Evolutionary conservation across 2,888 invertebrate species (phyloP), one percentile per base, ranked within the genome.

Genomic region (Fragum fragum): DNA sequence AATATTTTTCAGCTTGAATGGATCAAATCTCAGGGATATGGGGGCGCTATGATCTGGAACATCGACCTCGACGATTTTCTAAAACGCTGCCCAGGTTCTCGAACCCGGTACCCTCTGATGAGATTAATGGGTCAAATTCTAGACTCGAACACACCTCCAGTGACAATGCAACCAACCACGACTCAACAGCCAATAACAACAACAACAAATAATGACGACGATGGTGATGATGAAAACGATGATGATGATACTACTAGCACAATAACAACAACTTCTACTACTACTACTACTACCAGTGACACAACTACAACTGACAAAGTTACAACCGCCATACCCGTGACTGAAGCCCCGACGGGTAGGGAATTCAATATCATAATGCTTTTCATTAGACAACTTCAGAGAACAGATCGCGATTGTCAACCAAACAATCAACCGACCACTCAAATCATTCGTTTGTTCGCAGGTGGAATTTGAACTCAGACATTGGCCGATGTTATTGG

Each of bases 11-110:
- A 87, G 87, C 76, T 85, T 6, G 11, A 77, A 3, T 87, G 82
- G 72, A 81, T 87, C 21, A 71, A 68, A 42, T 77, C 76, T 1
- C 52, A 86, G 11, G 72, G 73, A 0, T 88, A 61, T 59, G 89
- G 87, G 9, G 89, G 89, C 23, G 89, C 89, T 9, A 88, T 89
- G 89, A 76, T 89, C 1, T 89, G 89, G 89, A 84, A 84, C 26
- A 68, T 89, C 9, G 81, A 81, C 28, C 71, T 89, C 16, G 89
- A 89, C 42, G 89, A 89, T 73, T 88, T 88, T 72, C 81, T 66
- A 23, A 11, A 59, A n/a, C 57, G 47, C 0, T 88, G 88, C 74
- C 28, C 79, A 6, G 26, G 16, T 1, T 78, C 82, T 23, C 61
- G 18, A 2, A 39, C 76, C 9, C 78, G 26, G 16, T 88, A 81